Base-by-base conservation (phyloP, 2,113 vertebrate genomes). In the Oryzias woworae region DNA sequence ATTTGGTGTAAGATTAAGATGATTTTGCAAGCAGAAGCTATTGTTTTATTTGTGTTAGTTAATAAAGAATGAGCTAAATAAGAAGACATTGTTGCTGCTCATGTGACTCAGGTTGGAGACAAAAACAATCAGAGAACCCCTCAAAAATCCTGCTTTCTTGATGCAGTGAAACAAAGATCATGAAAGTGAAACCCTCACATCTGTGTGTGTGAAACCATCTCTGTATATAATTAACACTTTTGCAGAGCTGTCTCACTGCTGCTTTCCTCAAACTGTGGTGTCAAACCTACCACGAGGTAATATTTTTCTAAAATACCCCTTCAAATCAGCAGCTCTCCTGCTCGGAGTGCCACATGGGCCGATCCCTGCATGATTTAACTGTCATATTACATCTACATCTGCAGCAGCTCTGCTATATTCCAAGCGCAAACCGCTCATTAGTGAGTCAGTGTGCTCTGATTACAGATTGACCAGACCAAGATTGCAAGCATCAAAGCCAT, bases 391-490 rank as follows among this genome's bases (percentile, higher is more conserved):
- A 81, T 85, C 71, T 80, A 70, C 72, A 80, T 79, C 82, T 67
- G 74, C 53, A 50, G 71, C 62, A 59, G 42, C 23, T 67, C 63
- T 43, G 74, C 72, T 69, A 72, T 72, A 80, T 81, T 55, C 46
- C 59, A 57, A 67, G 46, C 68, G 66, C 63, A 74, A 77, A 71
- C 71, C 68, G 62, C 74, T 91, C 82, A 81, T 89, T 85, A 88
- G 81, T 69, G 73, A 80, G 75, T 71, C 73, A 75, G 60, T 48
- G 58, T 22, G 15, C 60, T 75, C 68, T 84, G 87, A 90, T 87
- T 88, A 72, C 86, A 81, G 85, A 90, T 87, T 82, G 85, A 85
- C 75, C 83, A 80, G 69, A 66, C 41, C 80, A 69, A 71, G 15
- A 71, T 86, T 82, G 73, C 65, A 83, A 54, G 69, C 69, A 77